phyloP scores from a whole-genome alignment of 2,797 vertebrate species.

The Macropodus opercularis region DNA sequence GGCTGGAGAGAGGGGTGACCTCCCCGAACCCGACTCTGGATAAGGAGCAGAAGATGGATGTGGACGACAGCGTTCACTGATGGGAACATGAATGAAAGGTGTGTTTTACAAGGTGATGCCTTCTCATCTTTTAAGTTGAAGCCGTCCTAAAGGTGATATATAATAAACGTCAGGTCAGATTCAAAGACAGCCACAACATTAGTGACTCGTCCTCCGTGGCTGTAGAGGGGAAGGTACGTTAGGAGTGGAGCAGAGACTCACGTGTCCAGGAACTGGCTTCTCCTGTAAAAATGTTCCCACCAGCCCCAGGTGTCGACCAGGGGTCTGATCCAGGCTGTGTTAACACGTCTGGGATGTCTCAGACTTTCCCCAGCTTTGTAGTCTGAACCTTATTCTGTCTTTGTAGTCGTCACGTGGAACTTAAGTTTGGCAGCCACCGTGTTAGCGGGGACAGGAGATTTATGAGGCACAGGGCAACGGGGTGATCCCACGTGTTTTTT shows the following conservation, averaged over 20 bases:
- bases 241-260: background rate
- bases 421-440: conserved; percentile 63
- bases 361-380: conserved; percentile 60
- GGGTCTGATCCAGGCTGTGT: conserved; percentile 29
- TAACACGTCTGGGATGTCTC: conserved; percentile 54
- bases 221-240: too few species aligned
- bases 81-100: too few species aligned
- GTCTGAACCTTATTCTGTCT: conserved; percentile 71
- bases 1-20: too few species aligned
- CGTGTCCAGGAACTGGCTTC: conserved; percentile 15
- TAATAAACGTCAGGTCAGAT: too few species aligned
- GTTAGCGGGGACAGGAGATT: conserved; percentile 72
- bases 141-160: too few species aligned
- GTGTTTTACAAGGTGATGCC: too few species aligned
- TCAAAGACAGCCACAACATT: too few species aligned
- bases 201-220: too few species aligned
- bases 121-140: too few species aligned
- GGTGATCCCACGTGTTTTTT: conserved; percentile 44
- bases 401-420: conserved; percentile 69
- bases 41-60: too few species aligned
- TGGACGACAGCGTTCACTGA: too few species aligned
- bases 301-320: conserved; percentile 56
- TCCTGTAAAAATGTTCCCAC: conserved; percentile 48
- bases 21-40: too few species aligned
- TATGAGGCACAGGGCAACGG: conserved; percentile 41